Percentiles rank a stretch among this genome's conserved stretches.
phyloP scores from a whole-genome alignment of 2,113 vertebrate species.

The Carettochelys insculpta region DNA sequence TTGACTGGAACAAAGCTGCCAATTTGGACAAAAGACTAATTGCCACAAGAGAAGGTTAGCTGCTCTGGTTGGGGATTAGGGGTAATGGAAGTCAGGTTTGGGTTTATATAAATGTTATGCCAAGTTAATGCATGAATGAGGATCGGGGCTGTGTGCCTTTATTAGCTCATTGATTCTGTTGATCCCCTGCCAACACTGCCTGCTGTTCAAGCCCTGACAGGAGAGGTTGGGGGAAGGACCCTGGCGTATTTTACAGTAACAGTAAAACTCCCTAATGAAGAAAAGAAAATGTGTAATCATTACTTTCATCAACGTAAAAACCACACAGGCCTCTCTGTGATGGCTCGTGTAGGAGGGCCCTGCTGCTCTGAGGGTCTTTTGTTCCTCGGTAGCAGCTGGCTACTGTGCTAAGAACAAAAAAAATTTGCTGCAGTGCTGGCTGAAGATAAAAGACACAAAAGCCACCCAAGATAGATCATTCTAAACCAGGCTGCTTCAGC shows the following conservation, averaged over 20 bases:
- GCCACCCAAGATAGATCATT: not conserved
- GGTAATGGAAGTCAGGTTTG: not conserved
- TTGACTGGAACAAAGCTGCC: not conserved
- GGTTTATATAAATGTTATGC: not conserved
- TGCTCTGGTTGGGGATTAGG: not conserved
- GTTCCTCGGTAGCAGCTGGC: not conserved
- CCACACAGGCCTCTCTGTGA: not conserved
- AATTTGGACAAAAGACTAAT: not conserved
- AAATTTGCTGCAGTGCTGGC: not conserved
- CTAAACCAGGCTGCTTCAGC: accelerated
- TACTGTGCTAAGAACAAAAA: constrained; percentile 1
- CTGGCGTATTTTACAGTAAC: not conserved
- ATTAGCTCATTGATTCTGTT: not conserved
- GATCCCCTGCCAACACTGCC: not conserved
- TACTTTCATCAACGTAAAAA: not conserved
- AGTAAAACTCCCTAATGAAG: constrained; percentile 17
- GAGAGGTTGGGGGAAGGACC: not conserved
- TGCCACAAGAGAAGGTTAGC: not conserved
- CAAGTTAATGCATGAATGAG: constrained; percentile 13
- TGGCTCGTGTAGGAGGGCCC: not conserved
- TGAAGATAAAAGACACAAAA: not conserved
- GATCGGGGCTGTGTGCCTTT: not conserved
- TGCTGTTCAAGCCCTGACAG: not conserved
- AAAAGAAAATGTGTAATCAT: not conserved
- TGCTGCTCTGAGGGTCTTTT: not conserved